Evolutionary conservation across 2,113 vertebrate species (phyloP), one percentile per base, ranked within the genome.

Genomic region (Ploceus nigricollis): DNA sequence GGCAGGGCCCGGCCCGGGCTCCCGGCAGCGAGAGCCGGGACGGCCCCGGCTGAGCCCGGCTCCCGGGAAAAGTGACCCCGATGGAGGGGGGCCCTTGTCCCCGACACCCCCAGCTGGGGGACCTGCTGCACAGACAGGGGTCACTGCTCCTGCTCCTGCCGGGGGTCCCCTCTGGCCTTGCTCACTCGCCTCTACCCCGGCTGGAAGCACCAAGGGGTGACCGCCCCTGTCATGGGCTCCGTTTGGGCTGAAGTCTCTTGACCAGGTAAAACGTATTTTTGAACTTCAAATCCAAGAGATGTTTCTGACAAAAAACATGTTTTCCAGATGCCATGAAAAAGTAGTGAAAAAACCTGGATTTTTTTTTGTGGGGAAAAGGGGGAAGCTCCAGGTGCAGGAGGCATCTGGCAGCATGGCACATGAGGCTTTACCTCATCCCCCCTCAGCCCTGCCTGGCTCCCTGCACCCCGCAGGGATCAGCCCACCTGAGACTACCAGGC

Each of bases 351-450:
- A 39, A 3, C 0, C 3, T 19, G 13, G 7, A 2, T 6, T 6
- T 37, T 53, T 37, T 53, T 47, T 22, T 35, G n/a, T 31, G 31
- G 54, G 30, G 13, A 7, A 58, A 40, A 35, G 11, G 15, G 16
- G 40, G 18, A 40, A 68, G 11, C 10, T 19, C 5, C 47, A 35
- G 13, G 40, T 20, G 35, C 6, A 61, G 61, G 60, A 60, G 39
- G 24, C n/a, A 18, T 1, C 9, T 51, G 76, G 68, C 14, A 25
- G 2, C 10, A 2, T 0, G 8, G 57, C 37, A 27, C 22, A 23
- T 1, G 2, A 20, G n/a, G 13, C 66, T 7, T 15, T 1, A 3
- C 10, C n/a, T 25, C 2, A 1, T 24, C 20, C 53, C 53, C 1
- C 4, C 12, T 1, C 8, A 15, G 44, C 65, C 47, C 56, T 42